Conservation (phyloP, 2,888 invertebrate species). For the Lissocephala sabroskyi region DNA sequence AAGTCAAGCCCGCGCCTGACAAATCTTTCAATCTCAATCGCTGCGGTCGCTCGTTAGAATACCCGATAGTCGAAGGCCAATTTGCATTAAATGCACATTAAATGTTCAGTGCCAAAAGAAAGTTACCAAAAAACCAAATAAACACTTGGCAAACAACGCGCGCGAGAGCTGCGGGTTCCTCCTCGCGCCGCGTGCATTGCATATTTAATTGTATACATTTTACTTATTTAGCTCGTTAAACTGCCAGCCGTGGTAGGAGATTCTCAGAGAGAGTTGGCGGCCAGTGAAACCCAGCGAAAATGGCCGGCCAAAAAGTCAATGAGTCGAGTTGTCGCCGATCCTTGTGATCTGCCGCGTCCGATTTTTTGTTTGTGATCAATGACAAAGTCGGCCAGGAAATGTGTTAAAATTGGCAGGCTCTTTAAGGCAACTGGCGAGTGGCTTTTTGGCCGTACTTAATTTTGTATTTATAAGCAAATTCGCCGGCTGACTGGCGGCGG, state of each 20-base stretch:
- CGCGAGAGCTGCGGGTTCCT: too few species aligned
- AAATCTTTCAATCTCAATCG: not conserved
- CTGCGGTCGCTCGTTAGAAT: conserved; percentile 40
- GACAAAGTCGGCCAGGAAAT: conserved; percentile 25
- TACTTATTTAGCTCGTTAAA: conserved; percentile 36
- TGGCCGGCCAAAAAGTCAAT: conserved; percentile 32
- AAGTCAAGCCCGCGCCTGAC: conserved; percentile 12
- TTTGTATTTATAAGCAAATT: conserved; percentile 64
- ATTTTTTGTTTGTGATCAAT: conserved; percentile 4
- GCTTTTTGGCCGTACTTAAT: conserved; percentile 52
- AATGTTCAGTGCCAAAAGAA: conserved; percentile 42
- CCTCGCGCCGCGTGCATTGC: conserved; percentile 49
- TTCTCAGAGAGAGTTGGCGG: conserved; percentile 5
- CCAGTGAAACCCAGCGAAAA: conserved; percentile 15
- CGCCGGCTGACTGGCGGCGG: conserved; percentile 13
- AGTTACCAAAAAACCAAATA: conserved; percentile 40
- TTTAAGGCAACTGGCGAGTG: conserved; percentile 33
- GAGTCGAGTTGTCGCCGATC: conserved; percentile 8
- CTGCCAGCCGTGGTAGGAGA: conserved; percentile 14
- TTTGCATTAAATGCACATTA: conserved; percentile 44
- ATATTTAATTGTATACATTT: conserved; percentile 57
- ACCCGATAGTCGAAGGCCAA: conserved; percentile 21
- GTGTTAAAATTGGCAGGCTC: conserved; percentile 49
- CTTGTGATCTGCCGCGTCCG: conserved; percentile 14
- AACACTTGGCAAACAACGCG: not conserved